Evolutionary conservation across 2,797 vertebrate genomes (phyloP), one percentile per base, ranked within the genome.

Genomic region (Natrix natrix): DNA sequence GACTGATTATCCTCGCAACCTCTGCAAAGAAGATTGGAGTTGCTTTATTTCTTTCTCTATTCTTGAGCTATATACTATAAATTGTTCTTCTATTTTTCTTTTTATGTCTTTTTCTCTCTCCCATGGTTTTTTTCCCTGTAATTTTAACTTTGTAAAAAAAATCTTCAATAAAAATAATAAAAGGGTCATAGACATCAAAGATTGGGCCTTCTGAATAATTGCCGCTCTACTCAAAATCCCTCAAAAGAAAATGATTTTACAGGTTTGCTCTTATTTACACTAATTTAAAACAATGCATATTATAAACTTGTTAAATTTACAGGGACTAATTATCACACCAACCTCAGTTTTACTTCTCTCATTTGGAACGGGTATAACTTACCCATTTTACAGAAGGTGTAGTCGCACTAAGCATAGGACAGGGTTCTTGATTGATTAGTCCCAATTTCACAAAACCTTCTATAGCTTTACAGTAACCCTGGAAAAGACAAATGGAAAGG

Each of bases 401-500:
- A 2, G 96, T 96, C 28, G 95, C 95, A 28, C 74, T 97, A 90
- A 99, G 97, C 91, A 98, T 78, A 83, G 98, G 98, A 93, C 97
- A 97, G 3, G 98, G 97, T 90, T 99, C 98, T 48, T 97, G 96
- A 96, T 98, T 98, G 94, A 99, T 99, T 95, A 99, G 97, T 93
- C 99, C 99, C 94, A 99, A 93, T 96, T 98, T 99, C 91, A 99
- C 97, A 94, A 99, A 99, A 16, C 98, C 98, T 94, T 97, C 97
- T 98, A 99, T 97, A 86, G 98, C 98, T 95, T 97, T 98, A 11
- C 98, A 97, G 96, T 98, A 99, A 16, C 99, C 99, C 99, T 99
- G 95, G 54, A 96, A 97, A 28, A 95, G 69, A 95, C 0, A 57
- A 59, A 94, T 96, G 52, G 93, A 63, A 93, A 91, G 86, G n/a